Evolutionary conservation across 1,140 invertebrate genomes (phyloP), one percentile per base, ranked within the genome.

Genomic region (Palaemon carinicauda): DNA sequence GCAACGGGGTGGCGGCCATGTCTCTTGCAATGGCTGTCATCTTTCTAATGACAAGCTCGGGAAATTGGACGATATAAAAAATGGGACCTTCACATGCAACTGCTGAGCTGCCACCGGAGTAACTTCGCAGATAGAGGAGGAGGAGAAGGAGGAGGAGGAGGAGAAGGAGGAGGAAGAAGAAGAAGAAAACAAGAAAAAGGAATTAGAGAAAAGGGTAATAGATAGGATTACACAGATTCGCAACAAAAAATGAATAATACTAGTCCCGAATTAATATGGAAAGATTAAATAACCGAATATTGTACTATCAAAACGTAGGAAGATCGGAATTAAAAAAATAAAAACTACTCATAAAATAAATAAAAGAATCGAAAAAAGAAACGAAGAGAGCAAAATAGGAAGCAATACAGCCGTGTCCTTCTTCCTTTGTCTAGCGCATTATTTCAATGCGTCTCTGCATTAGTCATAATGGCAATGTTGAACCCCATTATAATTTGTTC

Each of bases 41-140:
- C 83, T 41, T 79, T 86, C 77, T 86, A 86, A 86, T 86, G 83
- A 86, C 77, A 80, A 86, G 78, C 41, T 86, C 83, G 50, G 83
- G 77, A 86, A 86, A 86, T 86, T 86, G 83, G 83, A 86, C 75
- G 78, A 74, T 41, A 65, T 86, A 86, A 86, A 86, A 71, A 80
- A 86, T 86, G 83, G 83, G 17, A 24, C 21, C 77, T 15, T 19
- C 51, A 33, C 83, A 86, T 86, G 83, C 83, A 74, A 85, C 75
- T 31, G 24, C 33, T 17, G 24, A 19, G 24, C 21, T 41, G 53
- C 29, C 14, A 12, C n/a, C 51, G 75, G 24, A 15, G 50, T 7
- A n/a, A 31, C 24, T 14, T 21, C 65, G 27, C 21, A 21, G 81
- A 21, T 54, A 52, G 53, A 29, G n/a, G 24, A 29, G 31, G 27